Evolutionary conservation across 2,888 invertebrate genomes (phyloP), one percentile per base, ranked within the genome.

Genomic region (Erynnis tages): DNA sequence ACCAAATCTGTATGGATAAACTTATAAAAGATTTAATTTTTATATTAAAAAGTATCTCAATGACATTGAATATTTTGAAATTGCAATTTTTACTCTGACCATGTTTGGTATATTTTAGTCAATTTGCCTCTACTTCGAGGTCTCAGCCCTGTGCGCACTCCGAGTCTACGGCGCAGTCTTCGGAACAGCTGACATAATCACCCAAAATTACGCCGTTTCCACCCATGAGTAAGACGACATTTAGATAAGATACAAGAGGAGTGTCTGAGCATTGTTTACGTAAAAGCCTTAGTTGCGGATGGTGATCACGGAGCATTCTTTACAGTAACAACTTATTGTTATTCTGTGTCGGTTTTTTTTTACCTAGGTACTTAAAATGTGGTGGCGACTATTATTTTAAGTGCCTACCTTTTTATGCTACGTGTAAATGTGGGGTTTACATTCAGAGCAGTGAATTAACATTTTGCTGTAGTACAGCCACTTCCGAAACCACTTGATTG

Each of bases 171-270:
- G 77, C 77, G 77, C 80, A 76, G 67, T 71, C 73, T 70, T 66
- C 69, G 76, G 77, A 79, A 79, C 79, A 69, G 68, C 76, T 84
- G 81, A 85, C 79, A 81, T 82, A 87, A 84, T 79, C 80, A 74
- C 68, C 76, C 70, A 59, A 81, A 80, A 82, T 82, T 76, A 79
- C 73, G 56, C 58, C 60, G 73, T 74, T 79, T 76, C 75, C 70
- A 72, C 71, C 71, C 66, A 66, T 65, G 68, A 70, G 66, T 71
- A 64, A 69, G 50, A 76, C 73, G 76, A 78, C 79, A 82, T 79
- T 76, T 70, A 71, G 72, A 72, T 72, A 73, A 53, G 57, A 56
- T 35, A 72, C 69, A 73, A 72, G 73, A 76, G 68, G 65, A 61
- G 73, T 71, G 73, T 77, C 65, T 61, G 73, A 71, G 69, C 67